Percentiles rank a stretch among this genome's conserved stretches.
Conservation (phyloP, 2,797 vertebrate genomes). For the Margarornis squamiger region DNA sequence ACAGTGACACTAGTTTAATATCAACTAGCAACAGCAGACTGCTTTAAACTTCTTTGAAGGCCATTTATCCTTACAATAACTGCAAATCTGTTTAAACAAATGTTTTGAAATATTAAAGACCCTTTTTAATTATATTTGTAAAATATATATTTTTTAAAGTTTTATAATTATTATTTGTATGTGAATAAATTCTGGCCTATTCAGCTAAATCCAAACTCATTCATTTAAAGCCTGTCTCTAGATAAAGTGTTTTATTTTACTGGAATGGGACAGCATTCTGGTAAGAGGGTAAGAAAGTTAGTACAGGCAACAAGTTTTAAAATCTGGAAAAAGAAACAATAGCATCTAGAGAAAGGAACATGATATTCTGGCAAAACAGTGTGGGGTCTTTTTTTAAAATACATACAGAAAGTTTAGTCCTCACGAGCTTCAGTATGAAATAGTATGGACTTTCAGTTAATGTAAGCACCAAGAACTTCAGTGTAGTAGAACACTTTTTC, state of each 20-base stretch:
- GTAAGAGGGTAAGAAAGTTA: not conserved
- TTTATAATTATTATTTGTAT: not conserved
- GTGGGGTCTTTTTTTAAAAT: not conserved
- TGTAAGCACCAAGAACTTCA: not conserved
- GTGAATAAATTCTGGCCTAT: not conserved
- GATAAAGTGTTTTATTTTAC: not conserved
- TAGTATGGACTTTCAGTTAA: not conserved
- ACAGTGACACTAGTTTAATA: not conserved
- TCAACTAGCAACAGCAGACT: not conserved
- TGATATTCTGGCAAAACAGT: not conserved
- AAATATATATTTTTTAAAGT: not conserved
- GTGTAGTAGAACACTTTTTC: not conserved
- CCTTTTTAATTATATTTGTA: not conserved
- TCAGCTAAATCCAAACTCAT: not conserved
- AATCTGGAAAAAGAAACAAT: not conserved
- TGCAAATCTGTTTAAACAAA: not conserved
- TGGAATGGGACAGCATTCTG: not conserved
- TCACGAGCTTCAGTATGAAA: not conserved
- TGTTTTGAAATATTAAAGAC: not conserved
- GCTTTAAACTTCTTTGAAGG: not conserved
- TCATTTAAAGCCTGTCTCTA: not conserved
- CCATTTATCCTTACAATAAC: not conserved
- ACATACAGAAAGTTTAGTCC: not conserved
- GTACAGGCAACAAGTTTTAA: not conserved
- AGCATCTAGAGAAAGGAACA: not conserved